phyloP scores from a whole-genome alignment of 2,888 invertebrate species.

The Torymus tubicola region DNA sequence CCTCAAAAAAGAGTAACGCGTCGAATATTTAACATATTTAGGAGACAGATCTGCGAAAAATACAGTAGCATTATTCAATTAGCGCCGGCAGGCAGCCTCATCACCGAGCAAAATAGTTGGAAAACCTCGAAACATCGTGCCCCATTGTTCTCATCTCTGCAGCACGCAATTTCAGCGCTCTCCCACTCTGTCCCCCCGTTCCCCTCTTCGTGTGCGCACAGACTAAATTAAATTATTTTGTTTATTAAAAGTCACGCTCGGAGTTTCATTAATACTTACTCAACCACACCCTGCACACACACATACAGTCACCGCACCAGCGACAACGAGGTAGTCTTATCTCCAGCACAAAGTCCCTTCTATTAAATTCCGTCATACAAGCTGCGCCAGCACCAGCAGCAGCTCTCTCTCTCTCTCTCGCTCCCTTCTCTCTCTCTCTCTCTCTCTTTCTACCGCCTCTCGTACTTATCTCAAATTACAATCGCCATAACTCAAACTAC shows the following conservation, averaged over 20 bases:
- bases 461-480: constrained; percentile 38
- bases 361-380: constrained; percentile 51
- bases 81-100: too few species aligned
- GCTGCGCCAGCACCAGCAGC: neutral
- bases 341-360: constrained; percentile 43
- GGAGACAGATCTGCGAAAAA: too few species aligned
- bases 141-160: too few species aligned
- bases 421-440: constrained; percentile 37
- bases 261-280: constrained; percentile 34
- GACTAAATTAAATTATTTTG: constrained; percentile 51
- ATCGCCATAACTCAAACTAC: neutral
- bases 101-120: too few species aligned
- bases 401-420: neutral
- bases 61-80: too few species aligned
- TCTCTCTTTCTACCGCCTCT: neutral
- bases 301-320: too few species aligned
- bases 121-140: too few species aligned
- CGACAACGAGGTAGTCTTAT: constrained; percentile 20
- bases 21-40: too few species aligned
- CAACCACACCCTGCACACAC: neutral
- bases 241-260: constrained; percentile 39
- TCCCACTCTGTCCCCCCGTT: neutral
- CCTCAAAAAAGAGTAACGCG: too few species aligned
- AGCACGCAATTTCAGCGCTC: too few species aligned
- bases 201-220: neutral